phyloP scores from a whole-genome alignment of 1,140 invertebrate species.

The Pseudomyrmex gracilis region DNA sequence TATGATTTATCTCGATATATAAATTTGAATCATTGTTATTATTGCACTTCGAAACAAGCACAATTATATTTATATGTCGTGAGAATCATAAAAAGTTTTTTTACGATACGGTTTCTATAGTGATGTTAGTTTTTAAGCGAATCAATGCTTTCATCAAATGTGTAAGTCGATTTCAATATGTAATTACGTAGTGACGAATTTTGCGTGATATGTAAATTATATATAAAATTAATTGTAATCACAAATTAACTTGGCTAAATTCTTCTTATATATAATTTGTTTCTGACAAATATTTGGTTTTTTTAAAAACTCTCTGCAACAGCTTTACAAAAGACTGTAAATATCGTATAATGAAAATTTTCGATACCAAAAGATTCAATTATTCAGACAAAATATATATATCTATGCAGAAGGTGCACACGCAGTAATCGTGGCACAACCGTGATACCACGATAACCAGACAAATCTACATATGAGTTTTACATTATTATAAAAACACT shows the following conservation, averaged over 20 bases:
- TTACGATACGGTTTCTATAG: neutral
- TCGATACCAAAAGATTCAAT: neutral
- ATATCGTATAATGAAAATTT: conserved; percentile 15
- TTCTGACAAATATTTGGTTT: conserved; percentile 15
- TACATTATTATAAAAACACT: neutral
- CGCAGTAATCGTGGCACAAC: no score
- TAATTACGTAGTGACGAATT: conserved; percentile 13
- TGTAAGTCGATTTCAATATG: neutral
- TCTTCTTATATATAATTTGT: conserved; percentile 12
- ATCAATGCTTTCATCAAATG: conserved; percentile 43
- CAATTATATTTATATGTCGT: conserved; percentile 34
- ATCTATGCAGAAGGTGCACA: no score
- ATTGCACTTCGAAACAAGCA: conserved; percentile 10
- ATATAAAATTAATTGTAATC: conserved; percentile 22
- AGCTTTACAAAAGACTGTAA: neutral
- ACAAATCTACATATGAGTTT: neutral
- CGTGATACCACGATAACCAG: no score
- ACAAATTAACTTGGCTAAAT: neutral
- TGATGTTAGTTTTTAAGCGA: conserved; percentile 26
- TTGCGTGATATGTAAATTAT: conserved; percentile 29
- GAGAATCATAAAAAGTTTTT: conserved; percentile 29
- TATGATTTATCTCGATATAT: conserved; percentile 24
- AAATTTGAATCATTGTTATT: conserved; percentile 29
- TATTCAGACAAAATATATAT: neutral
- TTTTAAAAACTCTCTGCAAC: neutral